Evolutionary conservation across 2,888 invertebrate species (phyloP).

Genomic region (Cerastis leucographa): DNA sequence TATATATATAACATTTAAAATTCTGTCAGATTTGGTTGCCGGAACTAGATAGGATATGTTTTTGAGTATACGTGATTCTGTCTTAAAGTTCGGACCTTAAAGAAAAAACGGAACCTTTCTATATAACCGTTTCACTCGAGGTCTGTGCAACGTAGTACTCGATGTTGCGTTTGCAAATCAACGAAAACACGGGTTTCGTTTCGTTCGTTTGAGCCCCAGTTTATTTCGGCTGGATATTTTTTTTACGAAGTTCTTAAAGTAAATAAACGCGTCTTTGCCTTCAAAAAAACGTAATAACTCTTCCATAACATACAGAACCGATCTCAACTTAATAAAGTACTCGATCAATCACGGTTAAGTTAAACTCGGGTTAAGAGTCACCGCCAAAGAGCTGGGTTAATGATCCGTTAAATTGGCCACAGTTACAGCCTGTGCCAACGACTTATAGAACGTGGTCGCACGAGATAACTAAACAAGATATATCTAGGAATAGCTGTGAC

Average conservation of each 20-base stretch:
- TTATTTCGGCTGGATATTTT: too few relatives aligned
- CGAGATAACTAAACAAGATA: not conserved
- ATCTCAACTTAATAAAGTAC: conserved; percentile 21
- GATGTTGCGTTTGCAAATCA: not conserved
- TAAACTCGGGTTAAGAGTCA: conserved; percentile 24
- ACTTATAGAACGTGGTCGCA: conserved; percentile 4
- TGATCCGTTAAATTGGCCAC: conserved; percentile 49
- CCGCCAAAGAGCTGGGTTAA: conserved; percentile 32
- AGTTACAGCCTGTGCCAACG: conserved; percentile 7
- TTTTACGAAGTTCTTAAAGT: not conserved
- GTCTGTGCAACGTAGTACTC: not conserved
- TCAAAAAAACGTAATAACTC: conserved; percentile 3
- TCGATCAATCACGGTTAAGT: conserved; percentile 47
- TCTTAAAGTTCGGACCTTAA: not conserved
- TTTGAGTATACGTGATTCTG: not conserved
- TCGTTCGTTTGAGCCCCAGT: too few relatives aligned
- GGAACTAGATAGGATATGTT: not conserved
- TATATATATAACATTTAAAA: not conserved
- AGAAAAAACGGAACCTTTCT: not conserved
- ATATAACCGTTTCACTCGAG: too few relatives aligned
- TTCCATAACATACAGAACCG: conserved; percentile 27
- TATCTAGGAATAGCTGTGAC: not conserved
- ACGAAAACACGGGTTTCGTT: not conserved
- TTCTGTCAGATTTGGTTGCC: not conserved
- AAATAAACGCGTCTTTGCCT: not conserved